Conservation (phyloP, 2,797 vertebrate species). For the Choloepus didactylus region DNA sequence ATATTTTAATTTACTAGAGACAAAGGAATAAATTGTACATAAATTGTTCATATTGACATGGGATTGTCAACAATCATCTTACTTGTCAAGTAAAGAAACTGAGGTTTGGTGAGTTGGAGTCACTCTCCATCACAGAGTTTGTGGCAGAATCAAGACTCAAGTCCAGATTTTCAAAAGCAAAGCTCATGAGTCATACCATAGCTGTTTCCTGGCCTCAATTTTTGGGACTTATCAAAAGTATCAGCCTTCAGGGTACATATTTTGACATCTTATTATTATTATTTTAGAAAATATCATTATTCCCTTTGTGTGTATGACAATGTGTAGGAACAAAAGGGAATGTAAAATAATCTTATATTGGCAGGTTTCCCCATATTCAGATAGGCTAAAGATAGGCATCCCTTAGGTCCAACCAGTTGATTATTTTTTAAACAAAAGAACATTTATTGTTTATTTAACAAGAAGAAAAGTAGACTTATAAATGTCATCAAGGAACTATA, state of each 20-base stretch:
- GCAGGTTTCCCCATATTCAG: not conserved
- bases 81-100: conserved; percentile 36
- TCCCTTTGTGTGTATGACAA: not conserved
- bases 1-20: conserved; percentile 49
- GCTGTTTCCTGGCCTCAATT: not conserved
- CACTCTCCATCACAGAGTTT: not conserved
- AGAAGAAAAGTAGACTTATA: not conserved
- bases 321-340: not conserved
- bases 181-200: fast-evolving
- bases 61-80: conserved; percentile 33
- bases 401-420: not conserved
- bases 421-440: conserved; percentile 2
- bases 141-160: not conserved
- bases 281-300: conserved; percentile 9
- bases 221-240: not conserved
- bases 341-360: conserved; percentile 10
- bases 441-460: conserved; percentile 23
- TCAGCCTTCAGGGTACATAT: not conserved
- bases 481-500: not conserved
- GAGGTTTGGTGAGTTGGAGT: not conserved
- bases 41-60: conserved; percentile 34
- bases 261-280: not conserved
- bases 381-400: conserved; percentile 11
- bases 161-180: not conserved
- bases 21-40: conserved; percentile 46